Evolutionary conservation across 2,888 invertebrate species (phyloP), one percentile per base, ranked within the genome.

Genomic region (Dolichomitus sp.): DNA sequence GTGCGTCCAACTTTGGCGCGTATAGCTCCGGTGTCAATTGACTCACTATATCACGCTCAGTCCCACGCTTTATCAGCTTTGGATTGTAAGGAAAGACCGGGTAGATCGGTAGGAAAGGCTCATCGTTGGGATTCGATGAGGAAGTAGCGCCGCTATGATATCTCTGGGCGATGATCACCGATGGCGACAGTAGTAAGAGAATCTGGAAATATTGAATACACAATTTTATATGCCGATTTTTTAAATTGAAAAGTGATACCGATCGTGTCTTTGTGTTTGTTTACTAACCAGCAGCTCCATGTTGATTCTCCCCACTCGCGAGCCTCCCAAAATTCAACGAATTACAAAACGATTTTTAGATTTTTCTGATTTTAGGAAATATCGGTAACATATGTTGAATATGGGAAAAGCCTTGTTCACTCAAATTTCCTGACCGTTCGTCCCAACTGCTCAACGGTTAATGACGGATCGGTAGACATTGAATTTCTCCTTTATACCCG

Each of bases 401-500:
- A 17, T 57, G 9, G 30, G 9, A 52, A 37, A 19, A 17, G 9
- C 3, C 17, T 11, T 48, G 0, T 19, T 37, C 17, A 23, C 45
- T 27, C 9, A 50, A 50, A 66, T 85, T 83, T 78, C 76, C 50
- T 83, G 86, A 85, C 85, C 87, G 87, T 86, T 52, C 89, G 83
- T 85, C 77, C 59, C 87, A 74, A 88, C 84, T 87, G 87, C 88
- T 84, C 87, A 84, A 87, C 81, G 80, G 86, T 84, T 89, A 93
- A 91, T 93, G 93, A 92, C 89, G 89, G 86, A 90, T 90, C 90
- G 80, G 83, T 78, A 87, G 89, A 89, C 90, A 91, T 90, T 89
- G 91, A 92, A 93, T 93, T 91, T 93, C 93, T 91, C 93, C 91
- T 93, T 93, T 93, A 93, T 93, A 93, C 90, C 89, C 72, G 81